A percentile compares a stretch with the other conserved stretches of the same genome.
Evolutionary conservation across 2,888 invertebrate genomes (phyloP).

Genomic region (Agriopis leucophaearia): DNA sequence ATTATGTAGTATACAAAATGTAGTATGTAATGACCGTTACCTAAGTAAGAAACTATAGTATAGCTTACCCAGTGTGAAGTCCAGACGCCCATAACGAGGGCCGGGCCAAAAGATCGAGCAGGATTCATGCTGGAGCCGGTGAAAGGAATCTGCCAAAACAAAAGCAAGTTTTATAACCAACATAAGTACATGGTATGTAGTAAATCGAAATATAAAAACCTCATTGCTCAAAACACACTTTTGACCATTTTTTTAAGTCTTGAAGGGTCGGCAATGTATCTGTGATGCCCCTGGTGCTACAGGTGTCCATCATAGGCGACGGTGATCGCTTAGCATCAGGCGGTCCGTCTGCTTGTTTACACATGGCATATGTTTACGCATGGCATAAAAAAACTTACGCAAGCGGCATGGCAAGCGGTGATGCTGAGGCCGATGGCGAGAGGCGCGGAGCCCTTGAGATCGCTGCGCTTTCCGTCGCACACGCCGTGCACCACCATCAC

Average conservation of each 20-base stretch:
- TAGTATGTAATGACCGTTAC: too few species aligned
- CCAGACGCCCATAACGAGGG: constrained; percentile 92
- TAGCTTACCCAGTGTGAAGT: constrained; percentile 92
- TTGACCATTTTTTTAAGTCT: too few species aligned
- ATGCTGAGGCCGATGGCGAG: constrained; percentile 96
- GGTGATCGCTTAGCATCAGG: too few species aligned
- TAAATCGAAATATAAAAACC: too few species aligned
- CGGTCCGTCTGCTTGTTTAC: too few species aligned
- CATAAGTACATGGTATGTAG: neutral
- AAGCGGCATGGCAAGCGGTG: constrained; percentile 93
- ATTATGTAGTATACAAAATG: too few species aligned
- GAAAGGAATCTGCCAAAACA: constrained; percentile 88
- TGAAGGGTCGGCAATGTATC: too few species aligned
- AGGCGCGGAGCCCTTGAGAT: constrained; percentile 94
- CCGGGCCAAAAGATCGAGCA: constrained; percentile 95
- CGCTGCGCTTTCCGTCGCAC: constrained; percentile 92
- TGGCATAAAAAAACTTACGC: constrained; percentile 89
- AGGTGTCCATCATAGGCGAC: too few species aligned
- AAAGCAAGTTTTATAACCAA: neutral
- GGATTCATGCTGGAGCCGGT: constrained; percentile 98
- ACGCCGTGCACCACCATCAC: constrained; percentile 95
- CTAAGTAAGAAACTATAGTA: neutral
- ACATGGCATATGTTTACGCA: too few species aligned
- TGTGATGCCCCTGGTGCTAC: too few species aligned
- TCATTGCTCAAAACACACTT: neutral